phyloP scores from a whole-genome alignment of 2,113 vertebrate genomes.

The Microcebus jonahi region DNA sequence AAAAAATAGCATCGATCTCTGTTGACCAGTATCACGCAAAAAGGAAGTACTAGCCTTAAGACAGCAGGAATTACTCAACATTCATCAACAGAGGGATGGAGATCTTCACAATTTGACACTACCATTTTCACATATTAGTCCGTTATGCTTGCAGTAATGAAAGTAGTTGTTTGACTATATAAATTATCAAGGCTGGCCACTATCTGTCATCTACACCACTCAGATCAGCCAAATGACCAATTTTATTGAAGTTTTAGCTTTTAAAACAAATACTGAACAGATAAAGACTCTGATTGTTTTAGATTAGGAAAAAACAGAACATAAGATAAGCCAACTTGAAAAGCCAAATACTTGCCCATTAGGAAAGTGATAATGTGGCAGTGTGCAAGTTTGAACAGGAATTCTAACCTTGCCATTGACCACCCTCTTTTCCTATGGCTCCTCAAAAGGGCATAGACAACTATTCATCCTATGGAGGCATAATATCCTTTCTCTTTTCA shows the following conservation, averaged over 20 bases:
- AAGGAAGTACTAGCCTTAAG: neutral
- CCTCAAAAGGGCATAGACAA: neutral
- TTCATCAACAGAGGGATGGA: neutral
- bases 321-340: neutral
- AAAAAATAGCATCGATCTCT: conserved; percentile 7
- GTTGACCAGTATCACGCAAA: conserved; percentile 9
- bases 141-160: neutral
- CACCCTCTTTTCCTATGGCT: neutral
- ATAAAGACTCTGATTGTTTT: neutral
- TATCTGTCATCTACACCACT: neutral
- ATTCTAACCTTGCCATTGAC: neutral
- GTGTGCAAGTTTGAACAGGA: neutral
- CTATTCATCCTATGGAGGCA: neutral
- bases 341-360: neutral
- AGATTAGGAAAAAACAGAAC: neutral
- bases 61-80: conserved; percentile 48
- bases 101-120: neutral
- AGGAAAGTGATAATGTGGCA: neutral
- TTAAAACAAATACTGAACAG: conserved; percentile 23
- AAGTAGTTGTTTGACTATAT: neutral
- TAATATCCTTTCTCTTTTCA: neutral
- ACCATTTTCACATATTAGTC: neutral
- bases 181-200: neutral
- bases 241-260: neutral
- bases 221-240: neutral